Conservation (phyloP, 1,140 invertebrate species). For the Dendrolimus punctatus region DNA sequence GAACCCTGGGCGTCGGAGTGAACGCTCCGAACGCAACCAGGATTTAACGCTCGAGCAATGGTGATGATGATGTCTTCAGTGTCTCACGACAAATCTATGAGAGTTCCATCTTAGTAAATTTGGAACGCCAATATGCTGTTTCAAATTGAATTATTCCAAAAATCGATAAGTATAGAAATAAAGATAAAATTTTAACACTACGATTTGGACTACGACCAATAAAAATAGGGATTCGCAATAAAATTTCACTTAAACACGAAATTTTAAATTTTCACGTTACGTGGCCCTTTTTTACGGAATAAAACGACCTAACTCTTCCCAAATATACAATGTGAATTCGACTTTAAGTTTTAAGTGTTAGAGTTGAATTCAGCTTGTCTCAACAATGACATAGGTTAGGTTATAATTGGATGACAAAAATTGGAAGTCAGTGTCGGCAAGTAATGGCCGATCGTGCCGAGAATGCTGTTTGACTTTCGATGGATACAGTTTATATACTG, state of each 20-base stretch:
- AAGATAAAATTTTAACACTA: slow-evolving; percentile 3
- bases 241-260: slow-evolving; percentile 67
- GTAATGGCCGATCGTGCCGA: slow-evolving; percentile 57
- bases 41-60: no score
- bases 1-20: no score
- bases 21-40: no score
- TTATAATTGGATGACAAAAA: slow-evolving; percentile 27
- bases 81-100: no score
- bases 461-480: slow-evolving; percentile 56
- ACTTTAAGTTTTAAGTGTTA: slow-evolving; percentile 14
- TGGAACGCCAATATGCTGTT: no score
- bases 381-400: slow-evolving; percentile 5
- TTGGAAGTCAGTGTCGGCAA: slow-evolving; percentile 65
- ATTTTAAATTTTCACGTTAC: slow-evolving; percentile 64
- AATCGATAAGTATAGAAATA: no score
- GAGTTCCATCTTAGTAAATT: no score
- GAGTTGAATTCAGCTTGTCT: slow-evolving; percentile 15
- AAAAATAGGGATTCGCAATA: slow-evolving; percentile 54
- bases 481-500: slow-evolving; percentile 25
- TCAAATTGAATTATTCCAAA: no score
- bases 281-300: neutral
- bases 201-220: slow-evolving; percentile 41
- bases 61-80: no score
- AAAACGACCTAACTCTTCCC: no score
- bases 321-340: neutral